Evolutionary conservation across 2,797 vertebrate genomes (phyloP).

Genomic region (Scomberomorus guttatus): DNA sequence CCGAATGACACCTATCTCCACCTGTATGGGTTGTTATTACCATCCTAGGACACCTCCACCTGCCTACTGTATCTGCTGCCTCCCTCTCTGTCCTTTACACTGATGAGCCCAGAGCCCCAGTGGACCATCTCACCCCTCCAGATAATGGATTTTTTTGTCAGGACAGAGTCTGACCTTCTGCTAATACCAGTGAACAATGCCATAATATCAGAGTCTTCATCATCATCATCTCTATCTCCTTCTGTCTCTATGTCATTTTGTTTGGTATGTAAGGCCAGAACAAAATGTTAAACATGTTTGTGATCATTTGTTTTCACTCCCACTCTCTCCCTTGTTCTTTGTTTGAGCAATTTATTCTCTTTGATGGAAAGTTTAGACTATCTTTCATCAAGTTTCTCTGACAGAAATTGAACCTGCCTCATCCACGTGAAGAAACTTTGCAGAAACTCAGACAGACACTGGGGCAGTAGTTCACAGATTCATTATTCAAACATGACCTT

Average conservation of each 20-base stretch:
- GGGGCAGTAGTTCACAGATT: conserved; percentile 51
- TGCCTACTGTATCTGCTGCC: conserved; percentile 47
- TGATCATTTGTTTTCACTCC: background rate
- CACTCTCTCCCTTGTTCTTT: background rate
- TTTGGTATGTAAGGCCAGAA: background rate
- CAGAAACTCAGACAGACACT: conserved; percentile 29
- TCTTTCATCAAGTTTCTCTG: conserved; percentile 12
- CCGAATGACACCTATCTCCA: conserved; percentile 44
- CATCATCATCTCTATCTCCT: conserved; percentile 9
- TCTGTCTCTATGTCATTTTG: conserved; percentile 13
- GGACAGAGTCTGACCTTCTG: conserved; percentile 63
- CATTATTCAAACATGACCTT: conserved; percentile 75
- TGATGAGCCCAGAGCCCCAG: conserved; percentile 55
- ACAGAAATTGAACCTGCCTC: conserved; percentile 15
- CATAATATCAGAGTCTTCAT: conserved; percentile 35
- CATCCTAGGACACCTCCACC: conserved; percentile 31
- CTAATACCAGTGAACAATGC: conserved; percentile 42
- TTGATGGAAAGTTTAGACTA: conserved; percentile 12
- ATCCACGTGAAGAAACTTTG: conserved; percentile 12
- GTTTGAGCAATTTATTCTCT: conserved; percentile 5
- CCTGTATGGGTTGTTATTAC: conserved; percentile 48
- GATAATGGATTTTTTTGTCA: conserved; percentile 61
- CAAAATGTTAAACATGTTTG: background rate
- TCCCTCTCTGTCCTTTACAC: conserved; percentile 53
- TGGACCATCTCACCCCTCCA: conserved; percentile 44